A percentile compares a stretch with the other conserved stretches of the same genome.
phyloP scores from a whole-genome alignment of 2,888 invertebrate species.

The Cephonodes hylas region DNA sequence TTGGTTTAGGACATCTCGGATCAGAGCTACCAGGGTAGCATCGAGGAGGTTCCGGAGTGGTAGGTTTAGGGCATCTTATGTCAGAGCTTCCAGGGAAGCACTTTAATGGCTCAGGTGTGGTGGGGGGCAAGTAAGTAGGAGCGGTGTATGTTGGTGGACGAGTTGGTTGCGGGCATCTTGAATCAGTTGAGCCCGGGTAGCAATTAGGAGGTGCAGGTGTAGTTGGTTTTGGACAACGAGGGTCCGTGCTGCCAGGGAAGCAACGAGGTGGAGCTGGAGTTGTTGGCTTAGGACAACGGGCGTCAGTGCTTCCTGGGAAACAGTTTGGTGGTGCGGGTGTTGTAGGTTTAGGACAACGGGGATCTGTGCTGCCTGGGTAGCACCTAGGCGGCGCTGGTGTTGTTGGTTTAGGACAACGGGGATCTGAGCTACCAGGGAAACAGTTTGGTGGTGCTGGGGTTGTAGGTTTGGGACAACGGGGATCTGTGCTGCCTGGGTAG shows the following conservation, averaged over 20 bases:
- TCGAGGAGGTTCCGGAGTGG: constrained; percentile 37
- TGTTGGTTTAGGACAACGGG: constrained; percentile 32
- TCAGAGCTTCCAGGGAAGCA: constrained; percentile 32
- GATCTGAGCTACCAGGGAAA: constrained; percentile 26
- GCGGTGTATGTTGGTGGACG: constrained; percentile 41
- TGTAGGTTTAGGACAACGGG: constrained; percentile 34
- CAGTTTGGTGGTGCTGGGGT: constrained; percentile 26
- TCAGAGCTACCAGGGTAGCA: constrained; percentile 33
- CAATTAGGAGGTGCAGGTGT: constrained; percentile 33
- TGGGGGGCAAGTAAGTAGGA: constrained; percentile 40
- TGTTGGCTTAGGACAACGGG: constrained; percentile 39
- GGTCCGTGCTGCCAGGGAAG: constrained; percentile 49
- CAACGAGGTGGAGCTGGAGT: constrained; percentile 37
- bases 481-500: constrained; percentile 42
- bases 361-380: constrained; percentile 42
- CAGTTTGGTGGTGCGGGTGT: constrained; percentile 33
- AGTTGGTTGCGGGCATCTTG: constrained; percentile 50
- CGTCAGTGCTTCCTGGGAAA: constrained; percentile 44
- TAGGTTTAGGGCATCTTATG: constrained; percentile 34
- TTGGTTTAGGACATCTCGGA: constrained; percentile 35
- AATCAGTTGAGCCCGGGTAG: constrained; percentile 53
- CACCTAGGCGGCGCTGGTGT: constrained; percentile 33
- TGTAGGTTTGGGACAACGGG: constrained; percentile 40
- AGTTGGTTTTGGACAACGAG: constrained; percentile 49
- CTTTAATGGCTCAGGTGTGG: constrained; percentile 28